These are phyloP conservation scores for Drosophila pseudoobscura DNA, from an alignment of 1,140 invertebrate genomes.

Conservation along the genomic window DNA sequence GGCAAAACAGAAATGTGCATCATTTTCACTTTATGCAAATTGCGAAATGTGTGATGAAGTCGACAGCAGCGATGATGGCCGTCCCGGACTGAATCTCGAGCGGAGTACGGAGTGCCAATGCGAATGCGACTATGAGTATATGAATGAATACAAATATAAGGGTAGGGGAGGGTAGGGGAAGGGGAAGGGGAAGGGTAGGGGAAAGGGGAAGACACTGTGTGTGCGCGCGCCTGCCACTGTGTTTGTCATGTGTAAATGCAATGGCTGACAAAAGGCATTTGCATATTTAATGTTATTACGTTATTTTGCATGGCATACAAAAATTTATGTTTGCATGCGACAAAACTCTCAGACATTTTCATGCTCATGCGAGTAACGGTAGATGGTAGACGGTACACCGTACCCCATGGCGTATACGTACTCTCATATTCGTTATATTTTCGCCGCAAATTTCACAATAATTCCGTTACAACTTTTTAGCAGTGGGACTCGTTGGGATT, in stretches of 20 bases:
- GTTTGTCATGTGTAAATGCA: conserved; percentile 73
- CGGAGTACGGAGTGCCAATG: neutral
- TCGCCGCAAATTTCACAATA: conserved; percentile 66
- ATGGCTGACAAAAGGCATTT: conserved; percentile 81
- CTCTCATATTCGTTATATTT: conserved; percentile 66
- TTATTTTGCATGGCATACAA: conserved; percentile 80
- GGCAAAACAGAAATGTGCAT: conserved; percentile 80
- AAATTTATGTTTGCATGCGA: conserved; percentile 80
- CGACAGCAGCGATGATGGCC: conserved; percentile 30
- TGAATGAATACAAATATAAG: conserved; percentile 51
- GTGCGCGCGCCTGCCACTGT: conserved; percentile 11
- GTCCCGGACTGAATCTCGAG: conserved; percentile 7
- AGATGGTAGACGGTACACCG: neutral
- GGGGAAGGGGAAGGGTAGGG: too few relatives aligned
- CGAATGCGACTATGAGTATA: neutral
- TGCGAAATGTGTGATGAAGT: conserved; percentile 78
- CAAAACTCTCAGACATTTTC: conserved; percentile 43
- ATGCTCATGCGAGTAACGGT: neutral
- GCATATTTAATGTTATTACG: conserved; percentile 82
- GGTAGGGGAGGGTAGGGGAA: too few relatives aligned
- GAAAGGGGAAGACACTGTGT: too few relatives aligned
- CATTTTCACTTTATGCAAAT: conserved; percentile 82
- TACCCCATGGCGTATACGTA: conserved; percentile 27
- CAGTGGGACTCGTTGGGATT: conserved; percentile 13
- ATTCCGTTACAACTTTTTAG: conserved; percentile 76